Conservation (phyloP, 2,888 invertebrate genomes). For the Caenorhabditis angaria region DNA sequence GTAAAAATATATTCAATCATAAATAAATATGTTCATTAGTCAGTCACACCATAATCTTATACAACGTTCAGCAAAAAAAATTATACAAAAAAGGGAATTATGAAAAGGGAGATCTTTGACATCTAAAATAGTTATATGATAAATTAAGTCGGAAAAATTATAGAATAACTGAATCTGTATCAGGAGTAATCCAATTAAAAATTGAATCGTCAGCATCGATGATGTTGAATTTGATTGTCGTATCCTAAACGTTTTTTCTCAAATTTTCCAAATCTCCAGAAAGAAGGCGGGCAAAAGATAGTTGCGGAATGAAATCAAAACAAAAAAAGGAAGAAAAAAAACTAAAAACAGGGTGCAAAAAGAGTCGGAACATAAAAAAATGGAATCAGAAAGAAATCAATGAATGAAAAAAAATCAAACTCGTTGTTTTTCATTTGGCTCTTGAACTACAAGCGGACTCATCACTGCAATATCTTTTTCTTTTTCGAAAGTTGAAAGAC, state of each 20-base stretch:
- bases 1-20: too few species aligned
- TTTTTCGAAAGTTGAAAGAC: conserved; percentile 23
- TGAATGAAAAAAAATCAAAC: conserved; percentile 31
- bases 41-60: conserved; percentile 1
- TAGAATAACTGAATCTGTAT: conserved; percentile 42
- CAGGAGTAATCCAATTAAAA: conserved; percentile 41
- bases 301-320: neutral
- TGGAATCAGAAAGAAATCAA: conserved; percentile 13
- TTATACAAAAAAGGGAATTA: neutral
- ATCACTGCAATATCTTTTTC: conserved; percentile 13
- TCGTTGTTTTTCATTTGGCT: conserved; percentile 14
- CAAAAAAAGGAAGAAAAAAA: neutral
- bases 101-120: conserved; percentile 23
- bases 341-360: conserved; percentile 4
- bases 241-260: conserved; percentile 16
- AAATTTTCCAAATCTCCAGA: conserved; percentile 22
- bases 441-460: neutral
- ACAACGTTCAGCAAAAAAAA: neutral
- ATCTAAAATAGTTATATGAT: too few species aligned
- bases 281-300: neutral
- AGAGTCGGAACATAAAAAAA: conserved; percentile 9
- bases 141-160: too few species aligned
- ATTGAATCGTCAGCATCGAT: conserved; percentile 14
- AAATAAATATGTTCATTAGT: neutral
- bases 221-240: conserved; percentile 3